A percentile compares a stretch with the other conserved stretches of the same genome.
These are phyloP conservation scores for Rhinatrema bivittatum DNA, from an alignment of 2,797 vertebrate genomes.

Conservation along the genomic window DNA sequence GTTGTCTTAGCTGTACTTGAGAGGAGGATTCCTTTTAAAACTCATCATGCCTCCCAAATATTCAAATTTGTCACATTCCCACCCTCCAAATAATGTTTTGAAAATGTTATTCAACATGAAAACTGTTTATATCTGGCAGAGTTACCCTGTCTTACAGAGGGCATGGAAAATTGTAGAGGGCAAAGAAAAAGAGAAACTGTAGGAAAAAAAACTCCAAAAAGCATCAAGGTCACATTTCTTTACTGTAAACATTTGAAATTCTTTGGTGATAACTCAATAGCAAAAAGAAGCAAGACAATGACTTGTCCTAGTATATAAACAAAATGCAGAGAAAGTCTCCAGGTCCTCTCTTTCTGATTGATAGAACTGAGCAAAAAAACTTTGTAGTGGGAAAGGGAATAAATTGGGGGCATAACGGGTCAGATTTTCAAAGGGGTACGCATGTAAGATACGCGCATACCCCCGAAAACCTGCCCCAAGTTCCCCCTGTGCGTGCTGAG, in stretches of 20 bases:
- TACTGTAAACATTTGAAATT: conserved; percentile 41
- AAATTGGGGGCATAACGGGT: too few species aligned
- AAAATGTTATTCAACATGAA: conserved; percentile 4
- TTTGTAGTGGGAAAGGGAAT: too few species aligned
- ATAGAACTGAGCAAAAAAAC: too few species aligned
- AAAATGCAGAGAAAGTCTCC: neutral
- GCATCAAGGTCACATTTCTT: conserved; percentile 33
- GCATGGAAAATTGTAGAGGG: conserved; percentile 3
- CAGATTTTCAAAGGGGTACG: too few species aligned
- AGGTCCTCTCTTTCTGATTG: too few species aligned
- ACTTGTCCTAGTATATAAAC: conserved; percentile 4
- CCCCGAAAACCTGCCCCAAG: too few species aligned
- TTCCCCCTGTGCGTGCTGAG: too few species aligned
- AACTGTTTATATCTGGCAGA: conserved; percentile 11
- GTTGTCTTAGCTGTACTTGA: too few species aligned
- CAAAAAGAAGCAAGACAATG: conserved; percentile 16
- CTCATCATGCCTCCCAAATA: too few species aligned
- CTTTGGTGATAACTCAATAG: conserved; percentile 13
- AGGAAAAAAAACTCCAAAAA: conserved; percentile 30
- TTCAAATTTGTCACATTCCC: too few species aligned
- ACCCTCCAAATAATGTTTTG: conserved; percentile 31
- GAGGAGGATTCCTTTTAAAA: too few species aligned
- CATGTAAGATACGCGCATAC: too few species aligned
- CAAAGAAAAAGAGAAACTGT: conserved; percentile 8
- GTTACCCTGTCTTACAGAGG: conserved; percentile 2